These are phyloP conservation scores for Riparia riparia DNA, from an alignment of 2,113 vertebrate genomes.

Conservation along the genomic window DNA sequence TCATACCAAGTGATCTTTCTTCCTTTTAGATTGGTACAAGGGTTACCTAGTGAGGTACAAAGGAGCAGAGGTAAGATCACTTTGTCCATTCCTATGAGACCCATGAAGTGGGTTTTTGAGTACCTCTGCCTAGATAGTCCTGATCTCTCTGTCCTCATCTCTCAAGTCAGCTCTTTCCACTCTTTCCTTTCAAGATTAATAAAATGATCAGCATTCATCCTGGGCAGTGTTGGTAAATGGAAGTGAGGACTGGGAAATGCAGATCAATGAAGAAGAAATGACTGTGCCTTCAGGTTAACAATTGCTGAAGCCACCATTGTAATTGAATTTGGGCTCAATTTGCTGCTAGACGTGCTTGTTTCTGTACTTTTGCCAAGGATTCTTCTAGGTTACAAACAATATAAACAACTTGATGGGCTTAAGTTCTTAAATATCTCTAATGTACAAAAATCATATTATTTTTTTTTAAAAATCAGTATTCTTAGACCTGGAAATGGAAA, in stretches of 20 bases:
- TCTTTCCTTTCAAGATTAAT: background rate
- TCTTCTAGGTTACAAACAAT: background rate
- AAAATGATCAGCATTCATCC: background rate
- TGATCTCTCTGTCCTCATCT: background rate
- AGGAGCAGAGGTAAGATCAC: conserved; percentile 81
- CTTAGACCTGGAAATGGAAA: background rate
- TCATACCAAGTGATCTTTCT: conserved; percentile 16
- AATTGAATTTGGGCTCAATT: background rate
- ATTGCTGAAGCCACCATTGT: background rate
- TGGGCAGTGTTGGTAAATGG: background rate
- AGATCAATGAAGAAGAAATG: background rate
- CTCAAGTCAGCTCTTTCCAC: background rate
- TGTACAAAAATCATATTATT: background rate
- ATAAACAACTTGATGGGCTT: background rate
- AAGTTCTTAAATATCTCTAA: background rate
- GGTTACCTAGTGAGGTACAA: conserved; percentile 88
- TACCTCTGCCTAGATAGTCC: background rate
- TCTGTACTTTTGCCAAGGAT: background rate
- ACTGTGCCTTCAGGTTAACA: background rate
- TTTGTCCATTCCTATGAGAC: background rate
- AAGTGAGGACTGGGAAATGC: background rate
- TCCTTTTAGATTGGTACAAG: conserved; percentile 88
- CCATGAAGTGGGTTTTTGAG: fast-evolving
- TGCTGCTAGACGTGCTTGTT: background rate
- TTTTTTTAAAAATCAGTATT: background rate